These are phyloP conservation scores for Volucella bombylans DNA, from an alignment of 2,888 invertebrate species.

Conservation along the genomic window DNA sequence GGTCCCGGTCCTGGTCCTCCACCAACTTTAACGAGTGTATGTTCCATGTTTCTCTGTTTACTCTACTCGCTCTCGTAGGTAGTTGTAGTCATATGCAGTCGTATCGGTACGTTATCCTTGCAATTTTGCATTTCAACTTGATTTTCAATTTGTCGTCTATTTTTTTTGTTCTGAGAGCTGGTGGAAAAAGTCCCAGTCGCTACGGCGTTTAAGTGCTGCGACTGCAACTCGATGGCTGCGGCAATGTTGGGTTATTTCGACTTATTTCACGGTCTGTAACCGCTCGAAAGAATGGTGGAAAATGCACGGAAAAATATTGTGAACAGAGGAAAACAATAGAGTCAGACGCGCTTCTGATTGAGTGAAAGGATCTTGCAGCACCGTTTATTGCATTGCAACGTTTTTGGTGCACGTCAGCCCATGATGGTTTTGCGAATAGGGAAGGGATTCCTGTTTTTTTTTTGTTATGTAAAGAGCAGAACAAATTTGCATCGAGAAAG, in stretches of 20 bases:
- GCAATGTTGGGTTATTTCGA: constrained; percentile 63
- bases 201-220: constrained; percentile 51
- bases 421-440: no score
- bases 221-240: constrained; percentile 44
- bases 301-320: constrained; percentile 60
- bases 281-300: constrained; percentile 59
- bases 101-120: constrained; percentile 4
- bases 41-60: constrained; percentile 48
- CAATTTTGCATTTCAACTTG: constrained; percentile 71
- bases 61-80: neutral
- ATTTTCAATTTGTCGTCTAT: constrained; percentile 69
- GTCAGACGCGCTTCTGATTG: constrained; percentile 38
- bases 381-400: constrained; percentile 50
- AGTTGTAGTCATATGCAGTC: no score
- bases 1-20: no score
- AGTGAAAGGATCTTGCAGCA: constrained; percentile 51
- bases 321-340: constrained; percentile 11
- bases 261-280: constrained; percentile 72
- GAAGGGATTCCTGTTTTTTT: no score
- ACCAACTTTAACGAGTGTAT: constrained; percentile 27
- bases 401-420: neutral
- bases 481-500: no score
- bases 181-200: constrained; percentile 44
- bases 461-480: no score
- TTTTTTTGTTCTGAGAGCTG: constrained; percentile 34